phyloP scores from a whole-genome alignment of 1,140 invertebrate species.

The Drosophila sechellia region DNA sequence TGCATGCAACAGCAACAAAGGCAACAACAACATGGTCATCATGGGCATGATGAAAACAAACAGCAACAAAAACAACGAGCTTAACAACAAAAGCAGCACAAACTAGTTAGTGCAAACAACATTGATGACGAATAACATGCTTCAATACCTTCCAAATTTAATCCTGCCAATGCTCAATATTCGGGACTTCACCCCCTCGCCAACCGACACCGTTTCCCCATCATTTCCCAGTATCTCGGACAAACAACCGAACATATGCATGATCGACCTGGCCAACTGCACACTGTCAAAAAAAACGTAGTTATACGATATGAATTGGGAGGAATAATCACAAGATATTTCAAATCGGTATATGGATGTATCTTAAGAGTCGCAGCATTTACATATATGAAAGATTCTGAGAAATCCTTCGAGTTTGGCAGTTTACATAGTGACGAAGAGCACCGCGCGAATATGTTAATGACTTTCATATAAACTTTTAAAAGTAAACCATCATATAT shows the following conservation, averaged over 20 bases:
- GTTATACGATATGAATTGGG: not conserved
- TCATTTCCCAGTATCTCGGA: conserved; percentile 37
- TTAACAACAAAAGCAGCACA: conserved; percentile 42
- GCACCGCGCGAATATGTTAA: too few species aligned
- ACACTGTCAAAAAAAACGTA: conserved; percentile 4
- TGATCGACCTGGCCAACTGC: conserved; percentile 15
- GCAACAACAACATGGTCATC: conserved; percentile 18
- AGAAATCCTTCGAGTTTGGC: too few species aligned
- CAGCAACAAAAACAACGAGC: conserved; percentile 28
- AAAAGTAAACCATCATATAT: too few species aligned
- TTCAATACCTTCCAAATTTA: conserved; percentile 83
- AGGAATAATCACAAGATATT: not conserved
- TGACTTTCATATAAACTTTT: too few species aligned
- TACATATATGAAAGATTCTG: too few species aligned
- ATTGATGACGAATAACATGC: conserved; percentile 83
- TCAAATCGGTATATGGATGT: too few species aligned
- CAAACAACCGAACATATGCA: conserved; percentile 20
- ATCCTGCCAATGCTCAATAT: conserved; percentile 69
- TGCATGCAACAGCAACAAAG: conserved; percentile 29
- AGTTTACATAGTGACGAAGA: too few species aligned
- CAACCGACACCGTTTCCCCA: conserved; percentile 19
- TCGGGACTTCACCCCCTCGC: conserved; percentile 16
- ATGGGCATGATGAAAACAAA: conserved; percentile 32
- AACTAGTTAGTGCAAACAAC: conserved; percentile 79
- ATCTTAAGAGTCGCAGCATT: too few species aligned